Evolutionary conservation across 2,888 invertebrate species (phyloP).

Genomic region (Synanthedon myopaeformis): DNA sequence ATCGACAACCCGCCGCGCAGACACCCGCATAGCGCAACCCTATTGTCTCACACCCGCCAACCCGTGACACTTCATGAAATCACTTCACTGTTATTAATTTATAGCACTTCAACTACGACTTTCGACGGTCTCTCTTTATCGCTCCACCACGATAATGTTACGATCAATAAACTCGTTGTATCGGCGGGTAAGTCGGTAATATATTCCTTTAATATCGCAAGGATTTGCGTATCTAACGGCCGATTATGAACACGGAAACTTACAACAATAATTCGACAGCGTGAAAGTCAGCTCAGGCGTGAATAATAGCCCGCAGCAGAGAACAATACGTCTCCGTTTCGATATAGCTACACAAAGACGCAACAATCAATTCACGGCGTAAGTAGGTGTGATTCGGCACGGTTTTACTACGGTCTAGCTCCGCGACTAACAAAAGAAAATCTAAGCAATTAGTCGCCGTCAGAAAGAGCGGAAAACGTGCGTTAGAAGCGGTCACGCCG

Average conservation of each 20-base stretch:
- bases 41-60: conserved; percentile 49
- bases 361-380: conserved; percentile 68
- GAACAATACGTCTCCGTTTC: conserved; percentile 64
- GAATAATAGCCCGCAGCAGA: conserved; percentile 53
- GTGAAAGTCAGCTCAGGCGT: conserved; percentile 61
- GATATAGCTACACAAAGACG: conserved; percentile 66
- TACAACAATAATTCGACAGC: conserved; percentile 51
- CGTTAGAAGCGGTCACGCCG: conserved; percentile 63
- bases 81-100: conserved; percentile 46
- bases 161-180: too few relatives aligned
- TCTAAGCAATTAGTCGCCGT: conserved; percentile 71
- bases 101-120: conserved; percentile 3
- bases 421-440: conserved; percentile 70
- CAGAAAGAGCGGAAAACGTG: conserved; percentile 70
- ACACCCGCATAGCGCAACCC: conserved; percentile 36
- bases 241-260: conserved; percentile 49
- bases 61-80: conserved; percentile 56
- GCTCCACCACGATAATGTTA: too few relatives aligned
- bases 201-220: not conserved
- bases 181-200: not conserved
- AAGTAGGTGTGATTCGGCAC: conserved; percentile 68
- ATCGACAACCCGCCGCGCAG: conserved; percentile 43
- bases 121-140: not conserved
- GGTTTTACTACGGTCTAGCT: conserved; percentile 56
- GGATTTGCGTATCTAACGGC: conserved; percentile 3